Conservation (phyloP, 1,140 invertebrate species). For the Gryllus bimaculatus region DNA sequence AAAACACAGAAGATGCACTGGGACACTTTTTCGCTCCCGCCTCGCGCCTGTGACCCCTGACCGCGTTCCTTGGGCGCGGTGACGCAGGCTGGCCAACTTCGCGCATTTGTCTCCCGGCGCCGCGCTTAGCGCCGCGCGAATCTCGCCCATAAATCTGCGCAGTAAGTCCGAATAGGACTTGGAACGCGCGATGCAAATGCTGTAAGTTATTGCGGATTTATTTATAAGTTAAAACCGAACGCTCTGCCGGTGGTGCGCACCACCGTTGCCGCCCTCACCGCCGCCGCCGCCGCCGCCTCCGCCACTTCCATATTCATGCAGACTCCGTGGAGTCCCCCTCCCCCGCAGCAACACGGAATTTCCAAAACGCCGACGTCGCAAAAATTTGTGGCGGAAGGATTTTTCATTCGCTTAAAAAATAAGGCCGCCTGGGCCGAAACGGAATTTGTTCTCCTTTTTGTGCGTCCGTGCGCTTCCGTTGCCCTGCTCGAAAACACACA, state of each 20-base stretch:
- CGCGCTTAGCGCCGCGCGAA: background rate
- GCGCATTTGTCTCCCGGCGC: background rate
- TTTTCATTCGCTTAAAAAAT: background rate
- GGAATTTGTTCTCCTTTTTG: background rate
- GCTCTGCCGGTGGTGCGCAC: background rate
- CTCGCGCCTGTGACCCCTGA: too few species aligned
- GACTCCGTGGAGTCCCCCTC: background rate
- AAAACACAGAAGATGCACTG: too few species aligned
- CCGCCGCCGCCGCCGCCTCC: too few species aligned
- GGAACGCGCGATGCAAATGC: background rate
- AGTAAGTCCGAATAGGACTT: slow-evolving; percentile 4
- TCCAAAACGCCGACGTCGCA: background rate
- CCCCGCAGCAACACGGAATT: background rate
- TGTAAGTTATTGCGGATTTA: background rate
- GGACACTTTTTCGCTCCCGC: too few species aligned
- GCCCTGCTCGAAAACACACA: background rate
- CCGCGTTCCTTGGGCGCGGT: background rate
- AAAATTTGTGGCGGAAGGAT: background rate
- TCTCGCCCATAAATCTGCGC: background rate
- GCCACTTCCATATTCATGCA: slow-evolving; percentile 1
- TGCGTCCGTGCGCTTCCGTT: background rate
- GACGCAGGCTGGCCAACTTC: slow-evolving; percentile 2
- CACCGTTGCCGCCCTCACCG: background rate
- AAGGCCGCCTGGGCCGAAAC: background rate
- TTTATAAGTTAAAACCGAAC: slow-evolving; percentile 5